phyloP scores from a whole-genome alignment of 1,140 invertebrate genomes.

The Papilio polyxenes region DNA sequence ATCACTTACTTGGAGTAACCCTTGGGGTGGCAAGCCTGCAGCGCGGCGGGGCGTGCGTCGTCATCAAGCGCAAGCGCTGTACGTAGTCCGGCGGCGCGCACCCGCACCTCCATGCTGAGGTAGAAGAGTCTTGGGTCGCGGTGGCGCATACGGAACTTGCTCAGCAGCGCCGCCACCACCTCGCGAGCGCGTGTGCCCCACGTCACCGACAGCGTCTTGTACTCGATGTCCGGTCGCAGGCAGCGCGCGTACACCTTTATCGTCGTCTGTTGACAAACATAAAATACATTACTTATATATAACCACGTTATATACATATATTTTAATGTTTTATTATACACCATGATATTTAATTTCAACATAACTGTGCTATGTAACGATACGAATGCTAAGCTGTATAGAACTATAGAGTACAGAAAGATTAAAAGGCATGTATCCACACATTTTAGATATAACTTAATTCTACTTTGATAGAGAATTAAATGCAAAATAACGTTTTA shows the following conservation, averaged over 20 bases:
- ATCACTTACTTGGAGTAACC: slow-evolving; percentile 91
- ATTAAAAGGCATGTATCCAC: no score
- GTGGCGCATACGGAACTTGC: slow-evolving; percentile 95
- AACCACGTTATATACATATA: background rate
- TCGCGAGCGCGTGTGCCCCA: slow-evolving; percentile 92
- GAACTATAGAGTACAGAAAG: background rate
- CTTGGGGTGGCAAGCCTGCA: slow-evolving; percentile 94
- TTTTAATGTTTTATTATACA: no score
- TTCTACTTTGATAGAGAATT: background rate
- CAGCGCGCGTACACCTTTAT: slow-evolving; percentile 95
- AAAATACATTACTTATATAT: slow-evolving; percentile 1
- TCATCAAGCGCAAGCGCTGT: slow-evolving; percentile 93
- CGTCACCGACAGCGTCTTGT: slow-evolving; percentile 94
- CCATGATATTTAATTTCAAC: no score
- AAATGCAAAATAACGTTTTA: background rate
- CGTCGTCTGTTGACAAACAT: slow-evolving; percentile 86
- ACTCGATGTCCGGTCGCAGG: slow-evolving; percentile 94
- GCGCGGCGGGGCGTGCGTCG: slow-evolving; percentile 91
- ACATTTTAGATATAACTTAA: background rate
- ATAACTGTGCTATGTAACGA: no score
- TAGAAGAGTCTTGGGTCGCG: slow-evolving; percentile 95
- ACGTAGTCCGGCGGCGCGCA: slow-evolving; percentile 88
- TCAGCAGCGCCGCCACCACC: slow-evolving; percentile 90
- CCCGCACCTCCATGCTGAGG: slow-evolving; percentile 95
- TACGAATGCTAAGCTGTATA: no score